These are phyloP conservation scores for Drosophila bocki DNA, from an alignment of 1,140 invertebrate genomes.

Conservation along the genomic window DNA sequence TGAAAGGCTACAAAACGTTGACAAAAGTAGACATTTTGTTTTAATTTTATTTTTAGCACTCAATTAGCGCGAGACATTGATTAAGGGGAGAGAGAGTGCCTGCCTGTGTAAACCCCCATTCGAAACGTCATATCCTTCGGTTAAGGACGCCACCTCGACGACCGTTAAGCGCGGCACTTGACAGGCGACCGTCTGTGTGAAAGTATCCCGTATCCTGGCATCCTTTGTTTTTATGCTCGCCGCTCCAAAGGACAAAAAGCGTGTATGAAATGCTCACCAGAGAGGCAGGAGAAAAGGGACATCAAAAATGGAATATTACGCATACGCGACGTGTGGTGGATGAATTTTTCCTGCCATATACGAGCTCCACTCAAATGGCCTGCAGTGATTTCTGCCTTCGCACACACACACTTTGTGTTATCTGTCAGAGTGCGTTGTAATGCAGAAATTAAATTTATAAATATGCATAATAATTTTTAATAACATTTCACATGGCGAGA, in stretches of 20 bases:
- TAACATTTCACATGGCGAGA: conserved; percentile 60
- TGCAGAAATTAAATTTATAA: conserved; percentile 78
- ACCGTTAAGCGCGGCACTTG: conserved; percentile 49
- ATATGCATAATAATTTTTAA: conserved; percentile 76
- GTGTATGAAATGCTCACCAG: conserved; percentile 42
- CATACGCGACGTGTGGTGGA: conserved; percentile 40
- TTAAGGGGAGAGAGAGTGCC: background rate
- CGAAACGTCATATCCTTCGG: conserved; percentile 20
- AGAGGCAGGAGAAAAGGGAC: background rate
- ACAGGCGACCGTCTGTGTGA: conserved; percentile 42
- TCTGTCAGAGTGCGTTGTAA: conserved; percentile 53
- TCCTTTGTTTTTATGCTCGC: conserved; percentile 41
- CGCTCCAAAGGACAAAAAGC: conserved; percentile 51
- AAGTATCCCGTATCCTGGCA: conserved; percentile 46
- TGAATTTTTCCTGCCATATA: conserved; percentile 53
- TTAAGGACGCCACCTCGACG: conserved; percentile 34
- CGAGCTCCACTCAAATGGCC: conserved; percentile 51
- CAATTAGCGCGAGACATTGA: conserved; percentile 44
- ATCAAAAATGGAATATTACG: conserved; percentile 51
- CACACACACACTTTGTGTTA: conserved; percentile 34
- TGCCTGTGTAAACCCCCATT: conserved; percentile 2
- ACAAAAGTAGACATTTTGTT: conserved; percentile 26
- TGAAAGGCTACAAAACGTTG: conserved; percentile 16
- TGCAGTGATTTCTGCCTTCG: conserved; percentile 68
- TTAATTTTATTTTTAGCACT: conserved; percentile 41